Evolutionary conservation across 2,888 invertebrate species (phyloP).

Genomic region (Drosophila acutilabella): DNA sequence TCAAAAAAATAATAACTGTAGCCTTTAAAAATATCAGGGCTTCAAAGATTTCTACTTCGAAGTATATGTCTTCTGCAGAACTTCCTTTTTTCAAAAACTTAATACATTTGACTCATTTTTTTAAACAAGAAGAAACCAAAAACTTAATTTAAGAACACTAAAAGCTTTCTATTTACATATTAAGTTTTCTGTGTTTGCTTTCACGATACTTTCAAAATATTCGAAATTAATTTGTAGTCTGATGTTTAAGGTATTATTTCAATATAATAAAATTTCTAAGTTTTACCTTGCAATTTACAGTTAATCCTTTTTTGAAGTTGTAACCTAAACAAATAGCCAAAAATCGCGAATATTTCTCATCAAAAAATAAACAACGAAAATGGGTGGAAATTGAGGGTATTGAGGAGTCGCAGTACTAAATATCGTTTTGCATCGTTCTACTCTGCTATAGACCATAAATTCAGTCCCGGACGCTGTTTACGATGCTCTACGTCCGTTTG

Average conservation of each 20-base stretch:
- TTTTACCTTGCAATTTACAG: neutral
- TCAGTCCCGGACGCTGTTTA: conserved; percentile 31
- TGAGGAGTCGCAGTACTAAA: neutral
- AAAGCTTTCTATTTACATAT: too few relatives aligned
- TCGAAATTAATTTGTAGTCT: too few relatives aligned
- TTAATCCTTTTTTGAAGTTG: neutral
- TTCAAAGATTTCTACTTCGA: too few relatives aligned
- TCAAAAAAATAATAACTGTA: too few relatives aligned
- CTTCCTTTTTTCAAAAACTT: too few relatives aligned
- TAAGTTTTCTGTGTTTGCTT: too few relatives aligned
- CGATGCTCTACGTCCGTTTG: conserved; percentile 26
- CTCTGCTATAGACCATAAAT: conserved; percentile 34
- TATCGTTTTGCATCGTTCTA: neutral
- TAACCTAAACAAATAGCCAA: neutral
- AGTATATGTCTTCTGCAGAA: too few relatives aligned
- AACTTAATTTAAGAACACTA: too few relatives aligned
- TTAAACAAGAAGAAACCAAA: too few relatives aligned
- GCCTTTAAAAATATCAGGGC: too few relatives aligned
- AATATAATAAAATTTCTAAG: neutral
- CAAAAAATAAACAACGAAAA: neutral
- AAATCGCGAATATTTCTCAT: neutral
- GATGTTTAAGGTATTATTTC: neutral
- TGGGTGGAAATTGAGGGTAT: neutral
- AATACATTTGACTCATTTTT: too few relatives aligned
- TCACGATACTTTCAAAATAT: too few relatives aligned